phyloP scores from a whole-genome alignment of 2,113 vertebrate genomes.

The Genyomyrus donnyi region DNA sequence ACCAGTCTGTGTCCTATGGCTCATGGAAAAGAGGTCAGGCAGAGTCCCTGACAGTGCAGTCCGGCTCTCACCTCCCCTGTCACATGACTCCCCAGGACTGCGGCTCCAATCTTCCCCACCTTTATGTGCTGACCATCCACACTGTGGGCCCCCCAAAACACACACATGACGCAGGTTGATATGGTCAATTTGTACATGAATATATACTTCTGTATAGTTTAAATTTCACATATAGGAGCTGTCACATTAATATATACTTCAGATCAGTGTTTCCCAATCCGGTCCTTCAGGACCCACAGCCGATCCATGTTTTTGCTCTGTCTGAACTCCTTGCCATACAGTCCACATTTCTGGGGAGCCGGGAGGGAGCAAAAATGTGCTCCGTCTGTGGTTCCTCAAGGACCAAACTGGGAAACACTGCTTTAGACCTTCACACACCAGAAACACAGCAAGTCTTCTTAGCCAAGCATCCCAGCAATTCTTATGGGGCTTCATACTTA shows the following conservation, averaged over 20 bases:
- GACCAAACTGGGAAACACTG: neutral
- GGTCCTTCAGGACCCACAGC: neutral
- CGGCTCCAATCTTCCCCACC: slow-evolving; percentile 90
- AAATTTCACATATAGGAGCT: neutral
- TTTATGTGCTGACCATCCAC: slow-evolving; percentile 83
- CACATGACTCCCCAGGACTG: slow-evolving; percentile 77
- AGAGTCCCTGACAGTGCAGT: neutral
- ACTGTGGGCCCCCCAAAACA: slow-evolving; percentile 53
- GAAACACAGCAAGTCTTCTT: neutral
- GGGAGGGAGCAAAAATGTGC: too few relatives aligned
- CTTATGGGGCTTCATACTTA: slow-evolving; percentile 53
- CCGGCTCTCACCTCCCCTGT: slow-evolving; percentile 72
- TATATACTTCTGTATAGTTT: neutral
- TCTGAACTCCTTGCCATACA: neutral
- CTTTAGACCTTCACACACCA: neutral
- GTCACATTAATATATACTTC: neutral
- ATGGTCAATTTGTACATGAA: neutral
- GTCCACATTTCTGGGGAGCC: neutral
- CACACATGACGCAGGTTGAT: neutral
- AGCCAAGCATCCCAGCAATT: neutral
- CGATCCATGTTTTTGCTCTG: neutral
- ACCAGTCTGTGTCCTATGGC: neutral
- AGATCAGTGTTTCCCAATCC: neutral
- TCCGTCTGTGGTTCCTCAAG: neutral
- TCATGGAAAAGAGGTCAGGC: neutral